These are phyloP conservation scores for Tetragonula clypearis DNA, from an alignment of 1,140 invertebrate genomes.

Conservation along the genomic window DNA sequence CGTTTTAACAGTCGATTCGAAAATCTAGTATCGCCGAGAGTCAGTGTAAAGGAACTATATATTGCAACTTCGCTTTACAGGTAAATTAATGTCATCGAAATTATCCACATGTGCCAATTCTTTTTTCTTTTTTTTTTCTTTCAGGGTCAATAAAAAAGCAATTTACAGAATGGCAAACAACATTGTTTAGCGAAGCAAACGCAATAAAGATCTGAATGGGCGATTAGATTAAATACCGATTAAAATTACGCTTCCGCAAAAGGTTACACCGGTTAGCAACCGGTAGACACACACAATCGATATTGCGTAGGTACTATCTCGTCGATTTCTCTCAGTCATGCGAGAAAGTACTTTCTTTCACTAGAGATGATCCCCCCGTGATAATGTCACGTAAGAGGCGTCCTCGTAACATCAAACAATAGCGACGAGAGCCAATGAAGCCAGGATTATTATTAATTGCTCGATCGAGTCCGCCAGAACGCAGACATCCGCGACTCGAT, in stretches of 20 bases:
- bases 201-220: conserved; percentile 16
- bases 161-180: neutral
- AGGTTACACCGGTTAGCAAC: neutral
- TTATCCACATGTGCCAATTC: neutral
- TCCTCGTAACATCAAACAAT: neutral
- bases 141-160: neutral
- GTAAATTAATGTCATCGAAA: neutral
- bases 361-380: neutral
- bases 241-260: neutral
- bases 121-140: neutral
- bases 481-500: conserved; percentile 9
- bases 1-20: neutral
- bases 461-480: conserved; percentile 6
- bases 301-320: conserved; percentile 11
- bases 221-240: neutral
- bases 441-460: conserved; percentile 9
- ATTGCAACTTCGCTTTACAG: neutral
- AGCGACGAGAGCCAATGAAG: neutral
- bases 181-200: neutral
- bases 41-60: no score
- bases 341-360: neutral
- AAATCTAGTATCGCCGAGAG: neutral
- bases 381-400: conserved; percentile 9
- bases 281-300: conserved; percentile 8
- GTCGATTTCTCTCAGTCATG: conserved; percentile 2